Base-by-base conservation (phyloP, 2,888 invertebrate species). In the Carcina quercana region DNA sequence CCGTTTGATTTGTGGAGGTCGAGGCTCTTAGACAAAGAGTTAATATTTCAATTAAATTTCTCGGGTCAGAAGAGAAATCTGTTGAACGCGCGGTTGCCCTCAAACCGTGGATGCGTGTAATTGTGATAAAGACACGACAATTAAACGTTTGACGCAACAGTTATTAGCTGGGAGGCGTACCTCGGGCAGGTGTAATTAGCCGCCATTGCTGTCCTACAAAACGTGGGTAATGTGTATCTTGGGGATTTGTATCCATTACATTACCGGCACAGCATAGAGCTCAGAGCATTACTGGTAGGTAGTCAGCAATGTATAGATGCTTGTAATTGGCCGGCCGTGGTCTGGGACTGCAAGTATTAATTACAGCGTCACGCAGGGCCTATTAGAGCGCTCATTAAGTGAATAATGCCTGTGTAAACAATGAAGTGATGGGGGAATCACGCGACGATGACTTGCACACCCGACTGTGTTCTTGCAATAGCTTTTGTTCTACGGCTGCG, bases 61-160 rank as follows among this genome's bases (percentile, higher is more conserved):
- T 63, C 58, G 56, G 75, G 75, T 72, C 74, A 72, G 61, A 72
- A 78, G 78, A 66, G 78, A 80, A 80, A 80, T 73, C 78, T 65
- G 48, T 50, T 59, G 26, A 59, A 63, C 59, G 60, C 54, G 54
- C 43, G 46, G 40, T 53, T 60, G 76, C 71, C 72, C 73, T 70
- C 67, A 65, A 74, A 71, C 61, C 69, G 68, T 64, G 75, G 78
- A 76, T 70, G 80, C 82, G 73, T 79, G 74, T 80, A 79, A 82
- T 82, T 79, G 78, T 57, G 53, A 59, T 71, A 76, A 69, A 72
- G 60, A 59, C 43, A 45, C 48, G 52, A 51, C 67, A 78, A 80
- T 34, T 32, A 38, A 32, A 29, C 54, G 59, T 53, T 60, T 64
- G 57, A 66, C 61, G 66, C 59, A 66, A 70, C 60, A 38, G 52